A percentile compares a stretch with the other conserved stretches of the same genome.
Evolutionary conservation across 1,140 invertebrate genomes (phyloP).

Genomic region (Battus philenor): DNA sequence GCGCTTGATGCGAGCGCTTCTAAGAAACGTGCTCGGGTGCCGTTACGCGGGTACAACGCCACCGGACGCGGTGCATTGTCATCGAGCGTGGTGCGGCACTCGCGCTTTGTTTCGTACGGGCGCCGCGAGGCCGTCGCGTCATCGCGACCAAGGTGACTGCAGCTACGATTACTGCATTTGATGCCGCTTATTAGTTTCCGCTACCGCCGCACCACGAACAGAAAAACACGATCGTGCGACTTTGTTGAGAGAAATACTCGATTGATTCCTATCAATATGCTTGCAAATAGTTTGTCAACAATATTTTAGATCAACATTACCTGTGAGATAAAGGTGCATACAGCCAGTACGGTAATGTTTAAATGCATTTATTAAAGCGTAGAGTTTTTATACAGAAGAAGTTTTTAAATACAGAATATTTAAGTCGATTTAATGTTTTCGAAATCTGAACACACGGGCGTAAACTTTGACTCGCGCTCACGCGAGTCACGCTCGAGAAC

Average conservation of each 20-base stretch:
- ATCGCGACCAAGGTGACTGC: conserved; percentile 7
- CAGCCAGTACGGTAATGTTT: no score
- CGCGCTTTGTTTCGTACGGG: conserved; percentile 4
- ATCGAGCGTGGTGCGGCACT: neutral
- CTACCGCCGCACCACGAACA: neutral
- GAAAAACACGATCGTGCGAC: no score
- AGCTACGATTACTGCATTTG: conserved; percentile 10
- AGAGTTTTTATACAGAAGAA: no score
- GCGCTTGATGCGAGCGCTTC: no score
- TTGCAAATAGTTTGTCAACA: no score
- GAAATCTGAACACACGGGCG: no score
- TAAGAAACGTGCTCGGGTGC: neutral
- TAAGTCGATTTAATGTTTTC: no score
- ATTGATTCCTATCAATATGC: no score
- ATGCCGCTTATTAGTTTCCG: conserved; percentile 1
- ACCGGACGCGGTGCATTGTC: neutral
- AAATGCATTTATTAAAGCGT: neutral
- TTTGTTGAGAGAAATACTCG: no score
- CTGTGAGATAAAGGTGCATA: no score
- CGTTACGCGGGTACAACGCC: neutral
- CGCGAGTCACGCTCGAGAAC: conserved; percentile 2
- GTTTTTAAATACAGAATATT: no score
- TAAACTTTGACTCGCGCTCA: conserved; percentile 3
- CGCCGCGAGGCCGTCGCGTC: conserved; percentile 4
- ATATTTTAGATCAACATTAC: no score